These are phyloP conservation scores for Thunnus maccoyii DNA, from an alignment of 2,113 vertebrate species.

Conservation along the genomic window DNA sequence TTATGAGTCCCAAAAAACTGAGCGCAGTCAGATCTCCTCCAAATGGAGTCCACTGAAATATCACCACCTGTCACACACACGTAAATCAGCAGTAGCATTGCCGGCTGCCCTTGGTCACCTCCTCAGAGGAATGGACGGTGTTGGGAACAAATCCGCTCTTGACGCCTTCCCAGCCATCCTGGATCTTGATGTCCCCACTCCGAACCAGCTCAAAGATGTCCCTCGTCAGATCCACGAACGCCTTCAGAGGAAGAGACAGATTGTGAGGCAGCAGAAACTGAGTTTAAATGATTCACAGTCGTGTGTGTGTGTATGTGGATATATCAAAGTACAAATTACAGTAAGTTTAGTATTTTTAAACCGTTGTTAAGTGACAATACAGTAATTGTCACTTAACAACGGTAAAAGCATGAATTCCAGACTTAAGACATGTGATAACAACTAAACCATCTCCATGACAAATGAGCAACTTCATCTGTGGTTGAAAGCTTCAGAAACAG, in stretches of 20 bases:
- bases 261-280: background rate
- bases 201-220: conserved; percentile 97
- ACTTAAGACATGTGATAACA: too few relatives aligned
- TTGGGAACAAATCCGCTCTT: conserved; percentile 98
- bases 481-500: too few relatives aligned
- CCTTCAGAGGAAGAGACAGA: conserved; percentile 36
- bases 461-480: too few relatives aligned
- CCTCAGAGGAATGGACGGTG: conserved; percentile 95
- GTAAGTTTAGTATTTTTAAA: too few relatives aligned
- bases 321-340: too few relatives aligned
- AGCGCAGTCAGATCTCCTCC: conserved; percentile 28
- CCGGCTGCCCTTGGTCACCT: conserved; percentile 93
- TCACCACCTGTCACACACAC: background rate
- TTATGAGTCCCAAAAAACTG: conserved; percentile 24
- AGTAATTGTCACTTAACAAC: too few relatives aligned
- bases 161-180: conserved; percentile 98
- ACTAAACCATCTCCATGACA: too few relatives aligned
- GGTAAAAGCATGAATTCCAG: too few relatives aligned
- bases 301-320: background rate
- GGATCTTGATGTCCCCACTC: conserved; percentile 95
- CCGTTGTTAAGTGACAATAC: too few relatives aligned
- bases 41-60: conserved; percentile 26
- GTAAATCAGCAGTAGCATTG: conserved; percentile 92
- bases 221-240: conserved; percentile 95
- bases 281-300: background rate